These are phyloP conservation scores for Campopleginae sp. DNA, from an alignment of 2,888 invertebrate species.

Conservation along the genomic window DNA sequence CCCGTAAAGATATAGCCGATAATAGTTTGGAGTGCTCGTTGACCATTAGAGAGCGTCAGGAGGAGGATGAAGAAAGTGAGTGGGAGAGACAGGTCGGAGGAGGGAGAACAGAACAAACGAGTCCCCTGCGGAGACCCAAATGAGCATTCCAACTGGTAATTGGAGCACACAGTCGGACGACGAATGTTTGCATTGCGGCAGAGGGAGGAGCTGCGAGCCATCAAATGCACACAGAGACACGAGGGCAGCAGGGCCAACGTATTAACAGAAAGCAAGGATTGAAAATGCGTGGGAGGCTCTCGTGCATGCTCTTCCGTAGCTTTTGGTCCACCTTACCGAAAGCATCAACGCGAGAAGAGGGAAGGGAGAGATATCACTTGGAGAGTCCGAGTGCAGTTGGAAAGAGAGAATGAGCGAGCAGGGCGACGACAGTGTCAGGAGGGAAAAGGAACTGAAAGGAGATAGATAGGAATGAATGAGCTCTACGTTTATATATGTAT, in stretches of 20 bases:
- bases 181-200: slow-evolving; percentile 58
- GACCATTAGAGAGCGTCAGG: slow-evolving; percentile 75
- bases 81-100: slow-evolving; percentile 30
- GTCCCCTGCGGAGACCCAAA: slow-evolving; percentile 78
- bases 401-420: slow-evolving; percentile 51
- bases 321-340: slow-evolving; percentile 37
- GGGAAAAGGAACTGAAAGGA: slow-evolving; percentile 48
- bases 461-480: slow-evolving; percentile 56
- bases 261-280: slow-evolving; percentile 44
- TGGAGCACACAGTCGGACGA: slow-evolving; percentile 74
- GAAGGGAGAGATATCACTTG: slow-evolving; percentile 71
- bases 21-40: slow-evolving; percentile 80
- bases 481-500: slow-evolving; percentile 36
- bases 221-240: slow-evolving; percentile 22
- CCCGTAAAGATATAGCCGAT: slow-evolving; percentile 71
- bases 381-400: slow-evolving; percentile 74
- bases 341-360: slow-evolving; percentile 21
- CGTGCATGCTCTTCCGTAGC: slow-evolving; percentile 19
- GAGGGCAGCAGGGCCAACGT: slow-evolving; percentile 1
- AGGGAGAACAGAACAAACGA: slow-evolving; percentile 61
- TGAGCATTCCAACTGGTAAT: slow-evolving; percentile 82
- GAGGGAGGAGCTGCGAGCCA: slow-evolving; percentile 41
- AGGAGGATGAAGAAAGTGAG: slow-evolving; percentile 33
- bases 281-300: slow-evolving; percentile 63
- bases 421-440: not conserved